Conservation (phyloP, 1,140 invertebrate species). For the Drosophila orena region DNA sequence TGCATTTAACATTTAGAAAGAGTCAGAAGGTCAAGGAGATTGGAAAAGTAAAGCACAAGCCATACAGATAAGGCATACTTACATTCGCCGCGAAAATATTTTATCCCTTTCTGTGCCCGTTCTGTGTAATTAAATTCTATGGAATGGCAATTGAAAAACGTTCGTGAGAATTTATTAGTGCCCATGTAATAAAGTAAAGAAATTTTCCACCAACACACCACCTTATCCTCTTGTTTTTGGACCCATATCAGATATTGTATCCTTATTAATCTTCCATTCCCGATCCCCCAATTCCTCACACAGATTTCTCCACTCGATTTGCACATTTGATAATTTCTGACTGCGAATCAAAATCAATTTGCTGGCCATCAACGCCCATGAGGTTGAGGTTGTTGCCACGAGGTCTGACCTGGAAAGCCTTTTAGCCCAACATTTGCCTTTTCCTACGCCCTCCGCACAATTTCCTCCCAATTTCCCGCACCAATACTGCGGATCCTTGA, state of each 20-base stretch:
- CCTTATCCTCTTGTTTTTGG: no score
- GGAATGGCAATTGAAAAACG: no score
- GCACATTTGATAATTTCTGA: slow-evolving; percentile 50
- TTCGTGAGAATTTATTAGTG: no score
- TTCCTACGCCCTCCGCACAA: slow-evolving; percentile 30
- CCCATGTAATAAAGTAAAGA: no score
- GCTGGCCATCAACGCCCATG: slow-evolving; percentile 31
- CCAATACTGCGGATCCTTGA: slow-evolving; percentile 17
- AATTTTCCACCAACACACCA: no score
- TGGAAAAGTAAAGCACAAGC: background rate
- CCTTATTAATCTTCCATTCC: slow-evolving; percentile 22
- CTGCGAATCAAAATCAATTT: slow-evolving; percentile 73
- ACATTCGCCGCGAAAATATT: no score
- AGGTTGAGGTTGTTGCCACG: slow-evolving; percentile 31
- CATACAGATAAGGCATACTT: background rate
- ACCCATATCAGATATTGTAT: background rate
- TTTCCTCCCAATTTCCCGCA: slow-evolving; percentile 10
- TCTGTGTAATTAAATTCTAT: background rate
- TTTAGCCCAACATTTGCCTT: slow-evolving; percentile 74
- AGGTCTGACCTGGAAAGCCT: slow-evolving; percentile 70
- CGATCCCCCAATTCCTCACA: background rate
- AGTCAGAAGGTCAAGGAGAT: slow-evolving; percentile 21
- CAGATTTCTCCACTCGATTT: slow-evolving; percentile 39
- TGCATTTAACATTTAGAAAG: slow-evolving; percentile 26
- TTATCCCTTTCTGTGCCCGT: no score